A percentile compares a stretch with the other conserved stretches of the same genome.
These are phyloP conservation scores for Xerus inauris DNA, from an alignment of 2,113 vertebrate species.

Conservation along the genomic window DNA sequence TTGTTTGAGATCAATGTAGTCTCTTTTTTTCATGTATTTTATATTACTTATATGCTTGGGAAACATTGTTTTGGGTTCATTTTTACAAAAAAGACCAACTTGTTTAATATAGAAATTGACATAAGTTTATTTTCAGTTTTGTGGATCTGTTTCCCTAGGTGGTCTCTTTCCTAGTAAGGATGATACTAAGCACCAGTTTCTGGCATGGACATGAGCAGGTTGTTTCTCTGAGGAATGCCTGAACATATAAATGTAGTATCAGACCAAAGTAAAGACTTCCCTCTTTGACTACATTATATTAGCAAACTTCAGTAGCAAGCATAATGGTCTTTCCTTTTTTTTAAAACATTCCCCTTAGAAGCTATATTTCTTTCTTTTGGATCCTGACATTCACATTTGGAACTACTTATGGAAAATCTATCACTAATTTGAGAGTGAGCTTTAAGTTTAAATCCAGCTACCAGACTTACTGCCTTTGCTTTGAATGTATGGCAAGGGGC, in stretches of 20 bases:
- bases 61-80: neutral
- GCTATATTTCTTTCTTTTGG: neutral
- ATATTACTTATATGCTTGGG: neutral
- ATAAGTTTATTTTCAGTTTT: neutral
- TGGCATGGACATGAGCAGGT: fast-evolving
- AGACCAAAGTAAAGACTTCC: neutral
- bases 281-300: neutral
- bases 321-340: neutral
- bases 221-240: neutral
- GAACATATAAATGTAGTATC: neutral
- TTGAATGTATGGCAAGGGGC: neutral
- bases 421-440: neutral
- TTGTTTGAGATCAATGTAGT: neutral
- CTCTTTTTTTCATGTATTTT: neutral
- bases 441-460: neutral
- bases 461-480: neutral
- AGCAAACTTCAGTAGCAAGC: neutral
- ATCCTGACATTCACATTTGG: neutral
- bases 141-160: neutral
- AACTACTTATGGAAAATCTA: neutral
- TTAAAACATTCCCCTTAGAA: neutral
- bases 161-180: neutral
- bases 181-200: neutral
- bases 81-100: neutral
- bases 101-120: neutral